Percentiles rank a stretch among this genome's conserved stretches.
phyloP scores from a whole-genome alignment of 1,140 invertebrate species.

The Drosophila sucinea region DNA sequence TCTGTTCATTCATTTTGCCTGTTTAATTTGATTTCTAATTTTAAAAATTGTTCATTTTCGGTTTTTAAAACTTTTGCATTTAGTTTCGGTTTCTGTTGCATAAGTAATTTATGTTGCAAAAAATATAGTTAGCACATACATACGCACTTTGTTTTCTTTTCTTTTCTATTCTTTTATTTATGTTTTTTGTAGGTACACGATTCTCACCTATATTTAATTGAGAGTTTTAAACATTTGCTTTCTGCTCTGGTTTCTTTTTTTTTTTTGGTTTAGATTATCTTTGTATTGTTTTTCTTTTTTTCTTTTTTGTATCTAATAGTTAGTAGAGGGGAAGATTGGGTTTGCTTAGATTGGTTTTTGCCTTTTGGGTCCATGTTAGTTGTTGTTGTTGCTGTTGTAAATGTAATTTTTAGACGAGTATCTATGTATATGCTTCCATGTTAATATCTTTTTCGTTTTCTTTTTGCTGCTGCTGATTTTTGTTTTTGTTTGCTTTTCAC shows the following conservation, averaged over 20 bases:
- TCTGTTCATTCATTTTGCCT: not conserved
- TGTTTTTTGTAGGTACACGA: slow-evolving; percentile 74
- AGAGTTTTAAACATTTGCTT: slow-evolving; percentile 58
- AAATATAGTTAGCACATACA: slow-evolving; percentile 61
- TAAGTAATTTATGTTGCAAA: slow-evolving; percentile 70
- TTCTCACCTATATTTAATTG: slow-evolving; percentile 73
- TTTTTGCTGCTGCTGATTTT: slow-evolving; percentile 11
- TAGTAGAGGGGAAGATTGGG: slow-evolving; percentile 25
- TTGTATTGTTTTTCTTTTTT: slow-evolving; percentile 3
- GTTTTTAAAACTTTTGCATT: slow-evolving; percentile 61
- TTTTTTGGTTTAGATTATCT: slow-evolving; percentile 36
- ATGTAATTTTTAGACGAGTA: too few species aligned
- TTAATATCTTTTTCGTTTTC: slow-evolving; percentile 5
- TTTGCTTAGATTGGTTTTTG: slow-evolving; percentile 21
- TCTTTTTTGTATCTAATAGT: slow-evolving; percentile 12
- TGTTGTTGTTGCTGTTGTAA: slow-evolving; percentile 1
- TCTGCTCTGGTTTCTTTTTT: slow-evolving; percentile 15
- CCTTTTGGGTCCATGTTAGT: slow-evolving; percentile 39
- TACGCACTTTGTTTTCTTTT: slow-evolving; percentile 20
- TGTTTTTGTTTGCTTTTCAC: slow-evolving; percentile 19
- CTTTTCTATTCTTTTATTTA: slow-evolving; percentile 45
- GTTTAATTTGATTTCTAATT: slow-evolving; percentile 25
- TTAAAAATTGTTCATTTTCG: slow-evolving; percentile 56
- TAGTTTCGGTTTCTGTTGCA: slow-evolving; percentile 53
- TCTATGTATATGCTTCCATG: too few species aligned